A percentile compares a stretch with the other conserved stretches of the same genome.
These are phyloP conservation scores for Tursiops truncatus DNA, from an alignment of 2,113 vertebrate species.

Conservation along the genomic window DNA sequence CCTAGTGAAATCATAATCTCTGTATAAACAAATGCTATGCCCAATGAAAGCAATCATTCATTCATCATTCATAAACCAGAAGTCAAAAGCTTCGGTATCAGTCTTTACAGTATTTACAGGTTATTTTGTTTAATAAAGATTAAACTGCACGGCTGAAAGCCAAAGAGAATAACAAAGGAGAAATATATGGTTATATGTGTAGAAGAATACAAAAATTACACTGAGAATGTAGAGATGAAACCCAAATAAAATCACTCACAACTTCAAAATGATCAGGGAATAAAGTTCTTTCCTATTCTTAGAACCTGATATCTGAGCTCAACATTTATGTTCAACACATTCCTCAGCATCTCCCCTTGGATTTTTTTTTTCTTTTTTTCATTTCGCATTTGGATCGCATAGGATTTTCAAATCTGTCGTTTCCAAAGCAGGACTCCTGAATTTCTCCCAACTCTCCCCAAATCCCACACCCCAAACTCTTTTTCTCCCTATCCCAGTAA, in stretches of 20 bases:
- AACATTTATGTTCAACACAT: not conserved
- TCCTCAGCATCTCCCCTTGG: not conserved
- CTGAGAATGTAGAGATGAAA: not conserved
- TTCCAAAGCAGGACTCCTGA: not conserved
- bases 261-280: not conserved
- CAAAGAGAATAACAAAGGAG: not conserved
- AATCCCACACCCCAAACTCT: not conserved
- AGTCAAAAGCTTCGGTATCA: not conserved
- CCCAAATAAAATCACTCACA: not conserved
- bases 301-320: not conserved
- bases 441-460: not conserved
- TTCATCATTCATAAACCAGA: not conserved
- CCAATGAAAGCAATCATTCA: not conserved
- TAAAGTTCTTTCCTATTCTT: not conserved
- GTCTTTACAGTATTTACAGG: not conserved
- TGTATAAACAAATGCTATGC: not conserved
- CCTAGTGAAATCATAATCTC: not conserved
- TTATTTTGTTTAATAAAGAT: not conserved
- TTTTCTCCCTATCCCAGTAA: not conserved
- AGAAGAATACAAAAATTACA: not conserved
- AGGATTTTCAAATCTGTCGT: not conserved
- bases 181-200: not conserved
- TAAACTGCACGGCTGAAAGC: not conserved
- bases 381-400: too few relatives aligned
- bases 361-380: not conserved